A percentile compares a stretch with the other conserved stretches of the same genome.
Conservation (phyloP, 2,113 vertebrate species). For the Crotalus viridis region DNA sequence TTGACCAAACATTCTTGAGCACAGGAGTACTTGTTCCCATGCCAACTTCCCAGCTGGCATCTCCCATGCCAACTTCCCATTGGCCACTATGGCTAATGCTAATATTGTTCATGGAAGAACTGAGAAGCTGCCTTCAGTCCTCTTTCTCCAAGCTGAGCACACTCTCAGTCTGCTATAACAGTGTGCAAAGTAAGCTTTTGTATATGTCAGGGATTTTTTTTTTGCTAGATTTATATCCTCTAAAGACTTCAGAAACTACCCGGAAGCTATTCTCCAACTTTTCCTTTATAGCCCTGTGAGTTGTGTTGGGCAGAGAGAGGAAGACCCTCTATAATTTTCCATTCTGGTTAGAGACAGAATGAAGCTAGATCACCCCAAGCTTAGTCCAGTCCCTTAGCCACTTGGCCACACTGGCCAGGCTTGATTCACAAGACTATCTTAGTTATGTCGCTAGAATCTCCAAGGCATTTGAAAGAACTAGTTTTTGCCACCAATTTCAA, state of each 20-base stretch:
- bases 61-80: background rate
- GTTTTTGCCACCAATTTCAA: no score
- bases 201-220: background rate
- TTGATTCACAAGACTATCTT: no score
- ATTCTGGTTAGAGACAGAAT: background rate
- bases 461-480: no score
- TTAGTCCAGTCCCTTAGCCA: background rate
- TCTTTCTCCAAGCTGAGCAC: background rate
- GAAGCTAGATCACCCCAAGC: background rate
- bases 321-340: background rate
- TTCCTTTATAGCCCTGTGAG: background rate
- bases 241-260: background rate
- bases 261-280: background rate
- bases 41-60: background rate
- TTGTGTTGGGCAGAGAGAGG: background rate
- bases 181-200: background rate
- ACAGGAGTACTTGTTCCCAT: background rate
- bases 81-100: background rate
- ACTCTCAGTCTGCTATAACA: background rate
- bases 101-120: background rate
- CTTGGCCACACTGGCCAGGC: no score
- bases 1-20: background rate
- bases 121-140: background rate
- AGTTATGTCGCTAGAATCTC: no score
- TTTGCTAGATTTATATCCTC: background rate